A percentile compares a stretch with the other conserved stretches of the same genome.
Evolutionary conservation across 1,140 invertebrate genomes (phyloP).

Genomic region (Drosophila tani): DNA sequence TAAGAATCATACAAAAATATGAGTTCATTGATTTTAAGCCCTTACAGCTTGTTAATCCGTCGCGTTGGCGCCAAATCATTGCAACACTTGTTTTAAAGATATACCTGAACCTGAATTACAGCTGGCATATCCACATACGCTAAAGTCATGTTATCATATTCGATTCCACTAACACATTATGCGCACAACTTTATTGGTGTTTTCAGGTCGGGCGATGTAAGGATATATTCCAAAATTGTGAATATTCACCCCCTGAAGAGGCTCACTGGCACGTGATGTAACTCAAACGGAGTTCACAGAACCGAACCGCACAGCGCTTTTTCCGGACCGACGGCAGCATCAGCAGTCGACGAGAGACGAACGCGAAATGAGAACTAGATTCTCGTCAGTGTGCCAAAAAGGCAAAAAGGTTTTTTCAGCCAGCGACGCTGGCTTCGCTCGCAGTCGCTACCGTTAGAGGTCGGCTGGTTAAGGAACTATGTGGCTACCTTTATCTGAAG

Average conservation of each 20-base stretch:
- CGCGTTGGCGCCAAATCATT: slow-evolving; percentile 8
- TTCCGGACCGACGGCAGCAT: slow-evolving; percentile 62
- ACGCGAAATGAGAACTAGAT: slow-evolving; percentile 77
- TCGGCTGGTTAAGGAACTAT: slow-evolving; percentile 23
- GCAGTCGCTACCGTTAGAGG: slow-evolving; percentile 56
- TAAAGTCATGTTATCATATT: slow-evolving; percentile 86
- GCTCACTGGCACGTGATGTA: slow-evolving; percentile 23
- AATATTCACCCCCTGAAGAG: slow-evolving; percentile 12
- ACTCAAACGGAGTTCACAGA: slow-evolving; percentile 1
- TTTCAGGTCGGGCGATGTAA: not conserved
- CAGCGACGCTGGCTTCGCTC: slow-evolving; percentile 40
- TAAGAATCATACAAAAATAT: not conserved
- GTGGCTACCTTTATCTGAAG: slow-evolving; percentile 1
- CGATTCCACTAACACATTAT: slow-evolving; percentile 16
- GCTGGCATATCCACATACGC: slow-evolving; percentile 88
- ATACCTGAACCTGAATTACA: slow-evolving; percentile 88
- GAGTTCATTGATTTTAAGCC: not conserved
- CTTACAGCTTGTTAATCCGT: not conserved
- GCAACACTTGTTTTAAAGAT: slow-evolving; percentile 16
- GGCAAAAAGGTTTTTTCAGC: slow-evolving; percentile 49
- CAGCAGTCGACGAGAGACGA: slow-evolving; percentile 69
- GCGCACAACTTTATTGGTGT: slow-evolving; percentile 6
- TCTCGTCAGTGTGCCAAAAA: slow-evolving; percentile 68
- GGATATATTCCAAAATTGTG: not conserved
- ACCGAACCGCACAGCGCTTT: slow-evolving; percentile 42